Conservation (phyloP, 2,888 invertebrate species). For the Strigamia crassipes region DNA sequence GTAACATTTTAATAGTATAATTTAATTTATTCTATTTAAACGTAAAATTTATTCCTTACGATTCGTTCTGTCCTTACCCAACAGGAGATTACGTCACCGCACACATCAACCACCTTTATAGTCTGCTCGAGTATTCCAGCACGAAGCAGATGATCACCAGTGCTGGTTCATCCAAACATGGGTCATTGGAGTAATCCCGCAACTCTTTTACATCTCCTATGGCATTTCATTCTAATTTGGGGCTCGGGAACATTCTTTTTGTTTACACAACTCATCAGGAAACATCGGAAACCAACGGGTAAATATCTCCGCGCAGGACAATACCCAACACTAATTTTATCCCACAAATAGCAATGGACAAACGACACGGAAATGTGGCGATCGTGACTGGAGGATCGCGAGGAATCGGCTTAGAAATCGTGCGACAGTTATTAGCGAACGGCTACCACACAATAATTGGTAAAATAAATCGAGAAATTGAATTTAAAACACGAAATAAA, state of each 20-base stretch:
- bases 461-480: slow-evolving; percentile 55
- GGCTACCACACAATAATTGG: slow-evolving; percentile 77
- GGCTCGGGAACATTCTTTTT: not conserved
- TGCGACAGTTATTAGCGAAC: slow-evolving; percentile 74
- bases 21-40: no score
- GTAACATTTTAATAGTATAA: no score
- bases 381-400: slow-evolving; percentile 85
- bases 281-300: not conserved
- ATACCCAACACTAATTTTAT: not conserved
- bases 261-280: not conserved
- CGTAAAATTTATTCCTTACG: no score
- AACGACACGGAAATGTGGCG: slow-evolving; percentile 71
- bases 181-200: not conserved
- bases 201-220: not conserved
- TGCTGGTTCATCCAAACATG: not conserved
- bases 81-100: no score
- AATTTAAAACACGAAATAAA: not conserved
- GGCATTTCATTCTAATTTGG: not conserved
- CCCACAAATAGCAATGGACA: slow-evolving; percentile 52
- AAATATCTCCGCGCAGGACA: not conserved
- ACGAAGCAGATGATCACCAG: no score
- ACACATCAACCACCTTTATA: no score
- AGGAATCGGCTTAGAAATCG: slow-evolving; percentile 79
- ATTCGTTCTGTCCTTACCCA: no score
- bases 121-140: no score